Evolutionary conservation across 2,888 invertebrate genomes (phyloP).

Genomic region (Lasioglossum oenotherae): DNA sequence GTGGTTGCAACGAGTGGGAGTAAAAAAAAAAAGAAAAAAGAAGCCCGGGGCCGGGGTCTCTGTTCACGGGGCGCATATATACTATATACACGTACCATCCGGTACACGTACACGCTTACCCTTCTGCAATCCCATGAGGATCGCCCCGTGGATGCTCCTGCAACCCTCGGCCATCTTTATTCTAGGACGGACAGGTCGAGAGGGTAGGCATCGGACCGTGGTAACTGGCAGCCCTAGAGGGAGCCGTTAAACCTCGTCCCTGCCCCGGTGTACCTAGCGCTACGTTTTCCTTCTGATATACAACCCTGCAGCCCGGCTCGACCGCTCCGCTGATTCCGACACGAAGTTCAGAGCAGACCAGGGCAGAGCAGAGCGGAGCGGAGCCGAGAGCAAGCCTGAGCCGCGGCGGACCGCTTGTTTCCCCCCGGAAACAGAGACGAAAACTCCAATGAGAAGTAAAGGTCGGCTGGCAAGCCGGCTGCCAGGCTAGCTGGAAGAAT

Average conservation of each 20-base stretch:
- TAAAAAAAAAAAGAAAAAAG: slow-evolving; percentile 33
- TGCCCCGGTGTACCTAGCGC: slow-evolving; percentile 71
- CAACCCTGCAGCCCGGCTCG: slow-evolving; percentile 74
- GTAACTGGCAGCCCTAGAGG: slow-evolving; percentile 83
- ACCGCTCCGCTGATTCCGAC: slow-evolving; percentile 76
- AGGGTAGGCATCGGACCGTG: slow-evolving; percentile 84
- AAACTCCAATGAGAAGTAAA: slow-evolving; percentile 70
- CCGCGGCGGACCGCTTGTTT: slow-evolving; percentile 55
- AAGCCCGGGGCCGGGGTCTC: neutral
- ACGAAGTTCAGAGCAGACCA: slow-evolving; percentile 65
- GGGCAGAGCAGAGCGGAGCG: neutral
- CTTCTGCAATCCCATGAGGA: slow-evolving; percentile 76
- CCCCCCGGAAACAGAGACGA: slow-evolving; percentile 61
- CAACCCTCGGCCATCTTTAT: slow-evolving; percentile 81
- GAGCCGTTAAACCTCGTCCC: slow-evolving; percentile 83
- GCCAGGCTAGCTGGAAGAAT: slow-evolving; percentile 28
- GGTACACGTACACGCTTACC: slow-evolving; percentile 58
- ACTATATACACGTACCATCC: slow-evolving; percentile 21
- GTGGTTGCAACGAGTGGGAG: slow-evolving; percentile 18
- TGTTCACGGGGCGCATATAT: slow-evolving; percentile 25
- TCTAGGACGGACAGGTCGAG: slow-evolving; percentile 81
- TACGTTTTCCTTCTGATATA: slow-evolving; percentile 80
- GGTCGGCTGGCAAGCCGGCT: slow-evolving; percentile 39
- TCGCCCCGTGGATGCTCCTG: slow-evolving; percentile 72
- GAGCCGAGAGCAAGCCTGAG: slow-evolving; percentile 36